Percentiles rank a stretch among this genome's conserved stretches.
Conservation (phyloP, 37 sponge, comb jelly and placozoan genomes). For the Geodia barretti region DNA sequence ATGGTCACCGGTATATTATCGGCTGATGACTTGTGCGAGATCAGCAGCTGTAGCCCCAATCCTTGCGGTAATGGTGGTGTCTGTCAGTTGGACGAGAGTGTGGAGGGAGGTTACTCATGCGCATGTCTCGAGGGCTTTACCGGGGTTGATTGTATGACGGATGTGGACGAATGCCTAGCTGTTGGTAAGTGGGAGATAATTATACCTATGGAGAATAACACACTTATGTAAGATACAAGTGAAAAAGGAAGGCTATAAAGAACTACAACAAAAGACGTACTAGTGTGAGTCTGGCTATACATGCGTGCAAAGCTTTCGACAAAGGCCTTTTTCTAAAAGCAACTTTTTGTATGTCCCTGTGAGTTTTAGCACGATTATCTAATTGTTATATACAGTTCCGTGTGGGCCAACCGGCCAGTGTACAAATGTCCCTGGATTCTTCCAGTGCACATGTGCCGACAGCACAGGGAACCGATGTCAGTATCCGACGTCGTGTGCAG, state of each 20-base stretch:
- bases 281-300: too few relatives aligned
- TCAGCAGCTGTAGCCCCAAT: constrained; percentile 59
- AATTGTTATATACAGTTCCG: constrained; percentile 55
- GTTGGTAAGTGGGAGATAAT: constrained; percentile 21
- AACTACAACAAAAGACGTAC: too few relatives aligned
- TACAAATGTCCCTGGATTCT: constrained; percentile 51
- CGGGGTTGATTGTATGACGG: constrained; percentile 47
- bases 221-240: too few relatives aligned
- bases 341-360: too few relatives aligned
- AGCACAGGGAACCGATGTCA: constrained; percentile 61
- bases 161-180: constrained; percentile 59
- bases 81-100: constrained; percentile 19
- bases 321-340: too few relatives aligned
- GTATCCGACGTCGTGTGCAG: constrained; percentile 27
- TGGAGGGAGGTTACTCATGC: constrained; percentile 46
- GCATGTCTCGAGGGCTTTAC: constrained; percentile 47
- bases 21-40: constrained; percentile 41
- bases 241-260: too few relatives aligned
- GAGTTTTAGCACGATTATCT: too few relatives aligned
- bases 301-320: too few relatives aligned
- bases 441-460: constrained; percentile 49
- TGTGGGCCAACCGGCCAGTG: constrained; percentile 63
- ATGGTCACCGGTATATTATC: neutral
- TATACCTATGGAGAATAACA: neutral
- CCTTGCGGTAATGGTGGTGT: constrained; percentile 68